phyloP scores from a whole-genome alignment of 2,888 invertebrate species.

The Altica lythri region DNA sequence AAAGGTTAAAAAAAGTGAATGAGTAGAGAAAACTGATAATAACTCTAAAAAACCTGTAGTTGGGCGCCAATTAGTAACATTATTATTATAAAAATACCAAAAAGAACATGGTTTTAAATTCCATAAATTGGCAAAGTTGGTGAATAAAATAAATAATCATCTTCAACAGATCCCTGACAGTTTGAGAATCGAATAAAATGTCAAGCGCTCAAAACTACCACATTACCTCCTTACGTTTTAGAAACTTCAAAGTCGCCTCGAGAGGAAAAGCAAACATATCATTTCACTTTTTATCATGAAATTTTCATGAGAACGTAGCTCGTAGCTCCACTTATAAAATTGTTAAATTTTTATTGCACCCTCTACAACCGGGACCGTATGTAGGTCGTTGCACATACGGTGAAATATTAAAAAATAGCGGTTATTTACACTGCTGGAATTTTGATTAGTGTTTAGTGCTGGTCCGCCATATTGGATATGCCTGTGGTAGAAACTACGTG shows the following conservation, averaged over 20 bases:
- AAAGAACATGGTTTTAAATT: too few relatives aligned
- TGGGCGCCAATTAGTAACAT: too few relatives aligned
- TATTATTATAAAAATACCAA: too few relatives aligned
- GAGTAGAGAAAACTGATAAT: too few relatives aligned
- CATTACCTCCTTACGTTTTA: conserved; percentile 8
- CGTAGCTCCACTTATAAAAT: conserved; percentile 28
- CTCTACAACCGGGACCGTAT: background rate
- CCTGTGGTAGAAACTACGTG: conserved; percentile 18
- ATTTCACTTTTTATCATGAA: conserved; percentile 29
- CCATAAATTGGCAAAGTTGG: too few relatives aligned
- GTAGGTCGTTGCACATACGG: conserved; percentile 8
- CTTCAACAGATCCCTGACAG: too few relatives aligned
- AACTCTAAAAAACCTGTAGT: too few relatives aligned
- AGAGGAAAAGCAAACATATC: conserved; percentile 28
- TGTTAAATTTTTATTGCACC: conserved; percentile 29
- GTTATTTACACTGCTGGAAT: conserved; percentile 29
- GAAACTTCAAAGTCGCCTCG: background rate
- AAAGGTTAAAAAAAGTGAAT: too few relatives aligned
- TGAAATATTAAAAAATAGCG: conserved; percentile 30
- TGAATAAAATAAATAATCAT: too few relatives aligned
- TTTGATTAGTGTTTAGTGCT: conserved; percentile 28
- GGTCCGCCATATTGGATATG: conserved; percentile 20
- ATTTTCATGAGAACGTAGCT: conserved; percentile 24
- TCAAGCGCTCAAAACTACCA: too few relatives aligned
- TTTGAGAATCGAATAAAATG: too few relatives aligned